Evolutionary conservation across 2,113 vertebrate species (phyloP), one percentile per base, ranked within the genome.

Genomic region (Antechinus flavipes): DNA sequence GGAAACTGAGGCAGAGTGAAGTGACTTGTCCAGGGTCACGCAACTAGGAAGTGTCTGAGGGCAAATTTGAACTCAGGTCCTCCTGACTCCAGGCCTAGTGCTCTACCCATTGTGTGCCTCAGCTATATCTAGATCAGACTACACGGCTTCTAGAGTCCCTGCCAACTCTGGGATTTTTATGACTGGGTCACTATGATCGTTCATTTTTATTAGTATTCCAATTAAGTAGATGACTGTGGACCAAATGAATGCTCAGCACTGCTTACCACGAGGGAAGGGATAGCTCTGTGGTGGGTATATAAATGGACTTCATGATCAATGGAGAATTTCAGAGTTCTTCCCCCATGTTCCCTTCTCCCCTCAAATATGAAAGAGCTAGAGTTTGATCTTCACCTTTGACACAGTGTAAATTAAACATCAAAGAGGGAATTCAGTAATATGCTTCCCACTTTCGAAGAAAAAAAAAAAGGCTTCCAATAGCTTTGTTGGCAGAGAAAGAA

Each of bases 371-470:
- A 97, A 97, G 47, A 96, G 61, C 94, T 94, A 94, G 26, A 96
- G 94, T 95, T 96, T 96, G 91, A 96, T 95, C 95, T 94, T 56
- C 58, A 97, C 93, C 54, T 97, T 94, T 97, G 93, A 96, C 94
- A 95, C 95, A 95, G 11, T 92, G 94, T 96, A 97, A 97, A 95
- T 96, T 97, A 96, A 96, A 97, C 94, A 94, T 97, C 96, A 97
- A 97, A 97, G 94, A 94, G 8, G 19, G 46, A 92, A 95, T 96
- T 97, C 95, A 96, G 90, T 93, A 96, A 96, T 46, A 61, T 46
- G 76, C 96, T 97, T 97, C 54, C 96, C 55, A 96, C 52, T 96
- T 97, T 91, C 76, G 61, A 97, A 93, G 92, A 42, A 68, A 56
- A 95, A 96, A 96, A 42, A 54, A 46, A 50, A 16, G 27, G 47